These are phyloP conservation scores for Rostratula benghalensis DNA, from an alignment of 2,113 vertebrate genomes.

Conservation along the genomic window DNA sequence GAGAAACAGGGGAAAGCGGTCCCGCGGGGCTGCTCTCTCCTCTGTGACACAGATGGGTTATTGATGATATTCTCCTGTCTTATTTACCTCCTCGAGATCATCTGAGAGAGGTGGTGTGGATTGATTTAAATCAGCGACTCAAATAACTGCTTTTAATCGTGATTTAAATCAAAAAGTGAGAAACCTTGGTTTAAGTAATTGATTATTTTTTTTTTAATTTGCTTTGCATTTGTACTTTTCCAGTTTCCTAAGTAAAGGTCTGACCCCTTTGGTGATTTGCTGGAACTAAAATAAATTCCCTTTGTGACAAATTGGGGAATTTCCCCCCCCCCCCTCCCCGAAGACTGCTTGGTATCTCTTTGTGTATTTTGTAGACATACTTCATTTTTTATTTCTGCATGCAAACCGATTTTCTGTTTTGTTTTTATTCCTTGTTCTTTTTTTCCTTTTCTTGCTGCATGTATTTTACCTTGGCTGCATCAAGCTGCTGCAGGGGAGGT, in stretches of 20 bases:
- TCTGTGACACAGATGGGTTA: conserved; percentile 14
- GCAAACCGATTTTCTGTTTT: neutral
- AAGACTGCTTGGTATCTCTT: rapidly evolving
- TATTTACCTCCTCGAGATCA: conserved; percentile 21
- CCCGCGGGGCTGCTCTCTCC: neutral
- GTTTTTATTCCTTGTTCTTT: neutral
- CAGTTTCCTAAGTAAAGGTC: neutral
- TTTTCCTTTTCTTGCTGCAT: neutral
- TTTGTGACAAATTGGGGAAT: neutral
- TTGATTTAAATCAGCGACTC: conserved; percentile 25
- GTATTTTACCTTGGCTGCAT: neutral
- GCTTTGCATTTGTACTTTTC: neutral
- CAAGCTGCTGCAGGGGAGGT: neutral
- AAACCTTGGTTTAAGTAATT: neutral
- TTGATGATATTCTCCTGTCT: neutral
- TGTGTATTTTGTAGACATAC: rapidly evolving
- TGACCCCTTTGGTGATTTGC: neutral
- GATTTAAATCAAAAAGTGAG: neutral
- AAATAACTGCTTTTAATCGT: conserved; percentile 9
- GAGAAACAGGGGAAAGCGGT: neutral
- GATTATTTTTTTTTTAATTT: neutral
- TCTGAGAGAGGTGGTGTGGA: neutral
- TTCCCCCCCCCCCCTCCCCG: too few relatives aligned
- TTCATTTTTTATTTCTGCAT: neutral
- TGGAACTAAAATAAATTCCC: neutral